Conservation (phyloP, 2,888 invertebrate species). For the Ernsta delagoae region DNA sequence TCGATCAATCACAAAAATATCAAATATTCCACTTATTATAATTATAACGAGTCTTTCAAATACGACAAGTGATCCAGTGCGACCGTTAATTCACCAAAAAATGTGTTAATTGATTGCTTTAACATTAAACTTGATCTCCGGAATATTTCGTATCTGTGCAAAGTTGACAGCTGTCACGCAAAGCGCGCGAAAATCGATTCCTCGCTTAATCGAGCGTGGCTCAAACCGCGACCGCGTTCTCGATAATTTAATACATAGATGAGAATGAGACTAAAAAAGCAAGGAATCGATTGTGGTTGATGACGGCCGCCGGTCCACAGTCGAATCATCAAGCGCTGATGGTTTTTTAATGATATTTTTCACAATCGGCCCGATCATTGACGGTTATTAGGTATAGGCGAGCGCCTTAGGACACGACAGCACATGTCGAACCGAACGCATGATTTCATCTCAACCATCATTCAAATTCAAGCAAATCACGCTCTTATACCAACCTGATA, state of each 20-base stretch:
- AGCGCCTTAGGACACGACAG: conserved; percentile 71
- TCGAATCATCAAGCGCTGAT: conserved; percentile 83
- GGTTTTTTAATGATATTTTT: conserved; percentile 86
- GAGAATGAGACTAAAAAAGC: conserved; percentile 62
- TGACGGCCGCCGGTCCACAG: conserved; percentile 71
- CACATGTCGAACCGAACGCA: conserved; percentile 23
- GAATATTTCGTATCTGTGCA: conserved; percentile 28
- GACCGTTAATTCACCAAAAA: conserved; percentile 13
- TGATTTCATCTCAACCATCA: conserved; percentile 11
- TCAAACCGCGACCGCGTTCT: conserved; percentile 53
- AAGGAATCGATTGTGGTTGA: conserved; percentile 82
- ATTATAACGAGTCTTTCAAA: conserved; percentile 2
- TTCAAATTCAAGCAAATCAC: conserved; percentile 9
- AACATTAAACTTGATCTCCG: conserved; percentile 9
- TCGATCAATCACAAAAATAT: conserved; percentile 8
- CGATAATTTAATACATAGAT: conserved; percentile 74
- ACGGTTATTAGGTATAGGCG: conserved; percentile 82
- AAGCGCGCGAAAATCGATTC: conserved; percentile 42
- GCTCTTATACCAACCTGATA: neutral
- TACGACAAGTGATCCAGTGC: conserved; percentile 5
- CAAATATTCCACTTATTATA: conserved; percentile 16
- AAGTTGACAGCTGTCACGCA: conserved; percentile 32
- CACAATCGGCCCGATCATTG: conserved; percentile 83
- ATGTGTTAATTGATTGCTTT: conserved; percentile 19
- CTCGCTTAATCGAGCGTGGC: conserved; percentile 51